These are phyloP conservation scores for Tetragonisca angustula DNA, from an alignment of 2,888 invertebrate genomes.

Conservation along the genomic window DNA sequence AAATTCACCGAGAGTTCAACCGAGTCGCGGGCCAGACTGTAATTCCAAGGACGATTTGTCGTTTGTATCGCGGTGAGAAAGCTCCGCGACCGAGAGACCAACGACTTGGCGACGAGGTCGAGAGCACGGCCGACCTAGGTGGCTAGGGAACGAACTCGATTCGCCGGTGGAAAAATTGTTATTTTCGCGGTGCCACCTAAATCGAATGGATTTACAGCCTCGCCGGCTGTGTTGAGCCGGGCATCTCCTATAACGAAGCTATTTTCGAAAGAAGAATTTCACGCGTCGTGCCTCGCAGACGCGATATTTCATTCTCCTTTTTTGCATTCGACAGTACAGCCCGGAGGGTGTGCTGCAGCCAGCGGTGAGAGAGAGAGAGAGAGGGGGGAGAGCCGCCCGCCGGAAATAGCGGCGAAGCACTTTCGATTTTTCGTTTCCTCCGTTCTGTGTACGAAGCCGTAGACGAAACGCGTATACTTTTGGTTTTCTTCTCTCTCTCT, in stretches of 20 bases:
- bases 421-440: conserved; percentile 70
- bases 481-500: conserved; percentile 4
- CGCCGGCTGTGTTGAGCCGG: conserved; percentile 19
- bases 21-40: background rate
- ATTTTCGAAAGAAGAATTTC: conserved; percentile 60
- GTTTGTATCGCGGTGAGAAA: background rate
- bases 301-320: conserved; percentile 67
- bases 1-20: conserved; percentile 9
- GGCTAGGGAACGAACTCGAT: too few species aligned
- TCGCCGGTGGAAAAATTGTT: conserved; percentile 41
- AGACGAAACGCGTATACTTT: conserved; percentile 49
- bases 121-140: too few species aligned
- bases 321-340: conserved; percentile 68
- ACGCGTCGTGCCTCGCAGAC: conserved; percentile 60
- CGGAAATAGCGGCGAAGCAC: conserved; percentile 65
- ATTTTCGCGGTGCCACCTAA: conserved; percentile 40
- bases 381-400: background rate
- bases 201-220: conserved; percentile 52
- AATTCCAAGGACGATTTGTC: conserved; percentile 29
- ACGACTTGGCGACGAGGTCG: too few species aligned
- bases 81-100: background rate
- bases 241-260: conserved; percentile 49
- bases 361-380: conserved; percentile 18
- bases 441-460: conserved; percentile 30
- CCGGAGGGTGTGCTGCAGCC: conserved; percentile 21